Evolutionary conservation across 1,140 invertebrate species (phyloP).

Genomic region (Mizuhopecten yessoensis): DNA sequence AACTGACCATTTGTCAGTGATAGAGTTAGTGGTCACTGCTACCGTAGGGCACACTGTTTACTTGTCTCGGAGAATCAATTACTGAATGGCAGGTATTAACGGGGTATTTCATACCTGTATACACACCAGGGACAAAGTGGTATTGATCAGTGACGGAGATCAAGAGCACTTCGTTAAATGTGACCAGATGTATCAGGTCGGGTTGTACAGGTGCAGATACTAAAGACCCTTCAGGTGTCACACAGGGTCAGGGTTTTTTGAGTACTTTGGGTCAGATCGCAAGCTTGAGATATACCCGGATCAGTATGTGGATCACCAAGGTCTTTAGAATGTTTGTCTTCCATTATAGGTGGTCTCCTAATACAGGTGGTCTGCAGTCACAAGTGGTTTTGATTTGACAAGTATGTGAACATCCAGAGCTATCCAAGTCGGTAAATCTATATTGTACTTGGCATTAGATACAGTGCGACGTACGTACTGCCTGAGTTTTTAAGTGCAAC

Average conservation of each 20-base stretch:
- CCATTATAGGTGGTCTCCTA: too few species aligned
- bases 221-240: too few species aligned
- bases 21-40: neutral
- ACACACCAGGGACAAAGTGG: neutral
- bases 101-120: neutral
- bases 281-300: too few species aligned
- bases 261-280: too few species aligned
- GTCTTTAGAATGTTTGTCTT: too few species aligned
- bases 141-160: neutral
- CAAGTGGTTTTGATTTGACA: too few species aligned
- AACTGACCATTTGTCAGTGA: too few species aligned
- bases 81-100: slow-evolving; percentile 33
- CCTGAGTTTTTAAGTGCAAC: neutral
- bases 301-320: too few species aligned
- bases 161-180: neutral
- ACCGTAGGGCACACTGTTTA: neutral
- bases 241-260: too few species aligned
- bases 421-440: neutral
- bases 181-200: neutral
- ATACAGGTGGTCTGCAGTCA: too few species aligned
- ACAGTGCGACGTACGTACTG: neutral
- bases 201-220: neutral
- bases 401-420: neutral
- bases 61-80: slow-evolving; percentile 4
- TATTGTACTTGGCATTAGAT: neutral